Evolutionary conservation across 2,797 vertebrate species (phyloP), one percentile per base, ranked within the genome.

Genomic region (Neoniphon sammara): DNA sequence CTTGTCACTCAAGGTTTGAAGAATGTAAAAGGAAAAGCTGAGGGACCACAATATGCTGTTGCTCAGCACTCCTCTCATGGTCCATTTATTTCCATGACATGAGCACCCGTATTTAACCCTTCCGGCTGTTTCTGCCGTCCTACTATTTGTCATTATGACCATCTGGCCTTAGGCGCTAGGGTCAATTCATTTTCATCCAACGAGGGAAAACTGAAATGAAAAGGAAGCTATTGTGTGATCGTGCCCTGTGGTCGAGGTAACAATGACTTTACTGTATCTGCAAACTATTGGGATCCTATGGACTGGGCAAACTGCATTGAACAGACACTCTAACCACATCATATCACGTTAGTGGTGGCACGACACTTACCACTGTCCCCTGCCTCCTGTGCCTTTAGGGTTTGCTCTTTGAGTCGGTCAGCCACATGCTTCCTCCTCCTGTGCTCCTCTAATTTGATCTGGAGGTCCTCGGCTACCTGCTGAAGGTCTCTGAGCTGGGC

Each of bases 401-500:
- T 84, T 77, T 85, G 75, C 53, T 88, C 85, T 77, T 87, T 89
- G 78, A 85, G 84, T 20, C 17, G 66, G 25, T 92, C 89, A 0
- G 91, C 89, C 62, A 90, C 86, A 1, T 84, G 71, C 42, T 90
- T 92, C 78, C 73, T 91, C 82, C 81, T 81, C 27, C 85, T 80
- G 80, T 89, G 90, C 7, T 91, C 89, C 69, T 92, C 90, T 66
- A 92, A 59, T 85, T 91, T 92, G 69, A 88, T 72, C 81, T 92
- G 91, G 0, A 93, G 88, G 77, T 92, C 90, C 44, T 91, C 90
- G 0, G 88, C 89, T 6, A 86, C 87, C 83, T 91, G 90, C 84
- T 91, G 90, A 44, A 93, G 90, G 52, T 93, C 93, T 58, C 91
- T 66, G 39, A 93, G 89, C 70, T 93, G 92, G 3, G 87, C 86